Evolutionary conservation across 2,888 invertebrate genomes (phyloP).

Genomic region (Ormyrus rosae): DNA sequence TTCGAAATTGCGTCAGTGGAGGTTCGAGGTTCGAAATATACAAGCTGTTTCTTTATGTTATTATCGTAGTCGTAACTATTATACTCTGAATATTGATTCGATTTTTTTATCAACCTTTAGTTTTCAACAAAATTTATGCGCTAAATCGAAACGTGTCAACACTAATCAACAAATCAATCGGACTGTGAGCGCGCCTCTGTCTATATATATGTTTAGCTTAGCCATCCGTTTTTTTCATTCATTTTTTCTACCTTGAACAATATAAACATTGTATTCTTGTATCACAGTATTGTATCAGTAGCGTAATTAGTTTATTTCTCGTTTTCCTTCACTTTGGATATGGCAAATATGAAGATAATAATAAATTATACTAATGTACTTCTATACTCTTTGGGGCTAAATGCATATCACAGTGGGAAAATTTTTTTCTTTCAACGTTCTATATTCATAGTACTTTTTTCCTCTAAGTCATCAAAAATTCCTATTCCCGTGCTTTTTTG

Average conservation of each 20-base stretch:
- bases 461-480: conserved; percentile 56
- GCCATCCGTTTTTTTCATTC: conserved; percentile 50
- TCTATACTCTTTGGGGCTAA: conserved; percentile 75
- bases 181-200: conserved; percentile 66
- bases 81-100: conserved; percentile 62
- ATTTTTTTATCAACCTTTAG: conserved; percentile 13
- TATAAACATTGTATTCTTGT: conserved; percentile 71
- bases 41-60: conserved; percentile 24
- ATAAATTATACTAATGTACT: conserved; percentile 74
- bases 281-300: conserved; percentile 74
- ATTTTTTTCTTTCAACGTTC: conserved; percentile 66
- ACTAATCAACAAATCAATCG: conserved; percentile 69
- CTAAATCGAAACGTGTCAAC: conserved; percentile 62
- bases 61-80: conserved; percentile 34
- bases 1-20: conserved; percentile 41
- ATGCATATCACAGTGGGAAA: conserved; percentile 74
- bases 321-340: conserved; percentile 71
- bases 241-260: conserved; percentile 70
- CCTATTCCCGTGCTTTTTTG: conserved; percentile 49
- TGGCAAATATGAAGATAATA: conserved; percentile 73
- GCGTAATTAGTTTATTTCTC: conserved; percentile 65
- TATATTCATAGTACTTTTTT: conserved; percentile 56
- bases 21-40: conserved; percentile 60
- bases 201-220: conserved; percentile 56
- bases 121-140: conserved; percentile 65